phyloP scores from a whole-genome alignment of 2,797 vertebrate species.

The Cuculus canorus region DNA sequence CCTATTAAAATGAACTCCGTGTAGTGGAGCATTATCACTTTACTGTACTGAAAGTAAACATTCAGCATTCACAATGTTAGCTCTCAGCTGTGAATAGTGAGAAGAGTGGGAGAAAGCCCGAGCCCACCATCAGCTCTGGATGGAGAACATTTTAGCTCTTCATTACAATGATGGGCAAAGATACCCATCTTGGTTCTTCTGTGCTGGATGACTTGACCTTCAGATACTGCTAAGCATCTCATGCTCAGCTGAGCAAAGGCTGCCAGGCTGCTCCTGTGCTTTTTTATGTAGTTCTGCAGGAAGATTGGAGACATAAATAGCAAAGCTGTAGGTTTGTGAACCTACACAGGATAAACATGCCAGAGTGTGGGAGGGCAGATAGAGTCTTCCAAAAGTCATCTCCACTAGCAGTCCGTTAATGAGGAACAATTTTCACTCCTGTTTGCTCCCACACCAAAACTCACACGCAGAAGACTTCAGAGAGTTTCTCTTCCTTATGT shows the following conservation, averaged over 20 bases:
- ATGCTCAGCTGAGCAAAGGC: background rate
- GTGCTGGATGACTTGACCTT: rapidly evolving
- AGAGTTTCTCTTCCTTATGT: background rate
- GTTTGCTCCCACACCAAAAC: background rate
- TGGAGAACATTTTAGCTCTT: background rate
- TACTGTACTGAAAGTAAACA: background rate
- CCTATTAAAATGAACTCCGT: background rate
- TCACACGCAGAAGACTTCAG: background rate
- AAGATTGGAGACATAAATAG: background rate
- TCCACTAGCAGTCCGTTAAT: background rate
- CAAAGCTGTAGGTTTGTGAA: background rate
- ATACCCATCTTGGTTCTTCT: background rate
- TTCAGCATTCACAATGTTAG: rapidly evolving
- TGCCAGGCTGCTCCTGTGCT: background rate
- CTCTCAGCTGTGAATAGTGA: background rate
- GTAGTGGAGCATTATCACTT: background rate
- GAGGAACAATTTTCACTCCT: background rate
- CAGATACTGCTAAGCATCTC: background rate
- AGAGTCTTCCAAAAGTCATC: background rate
- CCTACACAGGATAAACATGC: background rate
- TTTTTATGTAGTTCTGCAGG: background rate
- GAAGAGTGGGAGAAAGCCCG: background rate
- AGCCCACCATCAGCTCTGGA: background rate
- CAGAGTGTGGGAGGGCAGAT: background rate
- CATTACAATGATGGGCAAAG: background rate